A percentile compares a stretch with the other conserved stretches of the same genome.
Conservation (phyloP, 2,888 invertebrate species). For the Lymantria monacha region DNA sequence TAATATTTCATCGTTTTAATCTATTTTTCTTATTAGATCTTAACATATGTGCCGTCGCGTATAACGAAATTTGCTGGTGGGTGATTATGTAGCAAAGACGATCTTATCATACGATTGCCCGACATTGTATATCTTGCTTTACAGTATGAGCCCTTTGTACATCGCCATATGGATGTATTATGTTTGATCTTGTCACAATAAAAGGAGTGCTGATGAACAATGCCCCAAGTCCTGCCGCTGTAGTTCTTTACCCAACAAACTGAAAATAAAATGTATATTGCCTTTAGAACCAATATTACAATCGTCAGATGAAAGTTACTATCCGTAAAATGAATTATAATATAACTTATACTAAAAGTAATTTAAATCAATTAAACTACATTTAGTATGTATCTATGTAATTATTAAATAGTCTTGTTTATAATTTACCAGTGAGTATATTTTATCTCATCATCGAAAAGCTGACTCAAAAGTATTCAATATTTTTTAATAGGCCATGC, state of each 20-base stretch:
- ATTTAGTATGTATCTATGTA: no score
- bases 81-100: constrained; percentile 21
- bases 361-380: no score
- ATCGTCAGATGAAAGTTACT: no score
- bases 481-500: no score
- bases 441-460: no score
- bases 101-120: background rate
- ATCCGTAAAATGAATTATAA: no score
- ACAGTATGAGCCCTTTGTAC: constrained; percentile 4
- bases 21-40: background rate
- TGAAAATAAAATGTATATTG: background rate
- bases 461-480: no score
- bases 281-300: no score
- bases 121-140: constrained; percentile 1
- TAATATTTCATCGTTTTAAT: no score
- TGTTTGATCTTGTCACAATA: constrained; percentile 3
- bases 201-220: constrained; percentile 1
- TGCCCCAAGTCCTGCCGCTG: constrained; percentile 2
- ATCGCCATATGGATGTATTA: constrained; percentile 3
- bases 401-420: no score
- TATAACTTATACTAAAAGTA: no score
- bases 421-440: no score
- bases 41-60: constrained; percentile 20
- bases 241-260: constrained; percentile 2
- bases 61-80: constrained; percentile 15